Base-by-base conservation (phyloP, 1,140 invertebrate species). In the Antheraea pernyi region DNA sequence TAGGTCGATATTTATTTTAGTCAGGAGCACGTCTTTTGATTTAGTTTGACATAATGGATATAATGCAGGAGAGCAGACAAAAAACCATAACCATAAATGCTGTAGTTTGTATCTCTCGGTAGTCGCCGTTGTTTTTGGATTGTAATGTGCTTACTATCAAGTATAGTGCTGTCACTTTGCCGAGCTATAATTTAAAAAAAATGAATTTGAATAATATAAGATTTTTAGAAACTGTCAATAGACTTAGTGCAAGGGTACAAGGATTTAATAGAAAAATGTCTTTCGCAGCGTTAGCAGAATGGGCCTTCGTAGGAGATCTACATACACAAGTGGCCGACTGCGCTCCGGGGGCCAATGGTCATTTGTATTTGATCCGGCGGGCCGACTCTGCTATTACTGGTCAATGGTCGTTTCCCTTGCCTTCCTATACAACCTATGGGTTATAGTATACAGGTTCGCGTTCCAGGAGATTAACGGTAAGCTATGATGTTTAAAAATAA, bases 381-480 rank as follows among this genome's bases (percentile, higher is more conserved):
- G 97, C 73, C 94, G 97, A 42, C 94, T 98, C 30, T 98, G 97
- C 93, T 98, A 98, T 93, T 98, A 98, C 85, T 98, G 98, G 98
- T 98, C 97, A 74, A 97, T 98, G 96, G 97, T 99, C 53, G 98
- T 99, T 48, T 99, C 98, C 67, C 94, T 99, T 77, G 98, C 98
- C 79, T 99, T 99, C 93, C 95, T 99, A 70, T 99, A 99, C 94
- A 99, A 99, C 93, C 99, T 99, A 85, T 99, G 98, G 98, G 98
- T 99, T 84, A 98, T 99, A 92, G 98, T 99, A 82, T 99, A 99
- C 94, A 96, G 98, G 90, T 99, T 99, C 94, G 97, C 98, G 91
- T 99, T 99, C 93, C 96, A 97, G 93, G 97, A 97, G 93, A 97
- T 97, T 78, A 97, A 97, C 86, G 95, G 95, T 96, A 80, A 95